A percentile compares a stretch with the other conserved stretches of the same genome.
These are phyloP conservation scores for Thymelicus sylvestris DNA, from an alignment of 2,888 invertebrate genomes.

Conservation along the genomic window DNA sequence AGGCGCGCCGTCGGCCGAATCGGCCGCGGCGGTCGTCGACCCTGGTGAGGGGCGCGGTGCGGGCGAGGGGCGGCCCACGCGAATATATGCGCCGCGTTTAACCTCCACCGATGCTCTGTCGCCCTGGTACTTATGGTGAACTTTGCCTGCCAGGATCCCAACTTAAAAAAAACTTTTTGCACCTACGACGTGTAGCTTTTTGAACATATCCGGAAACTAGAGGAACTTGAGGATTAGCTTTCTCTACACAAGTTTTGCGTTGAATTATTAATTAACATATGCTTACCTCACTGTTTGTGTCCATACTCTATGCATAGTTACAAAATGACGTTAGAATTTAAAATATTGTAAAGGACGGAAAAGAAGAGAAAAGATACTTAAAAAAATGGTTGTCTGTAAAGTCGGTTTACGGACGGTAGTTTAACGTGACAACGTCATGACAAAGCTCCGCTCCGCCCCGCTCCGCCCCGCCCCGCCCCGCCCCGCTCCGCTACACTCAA, in stretches of 20 bases:
- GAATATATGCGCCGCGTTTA: slow-evolving; percentile 76
- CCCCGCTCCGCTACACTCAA: too few relatives aligned
- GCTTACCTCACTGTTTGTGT: too few relatives aligned
- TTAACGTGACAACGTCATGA: too few relatives aligned
- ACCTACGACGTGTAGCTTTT: slow-evolving; percentile 20
- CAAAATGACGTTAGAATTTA: too few relatives aligned
- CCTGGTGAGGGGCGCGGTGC: slow-evolving; percentile 56
- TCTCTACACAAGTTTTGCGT: slow-evolving; percentile 33
- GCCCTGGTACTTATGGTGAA: slow-evolving; percentile 68
- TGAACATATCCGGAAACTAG: background rate
- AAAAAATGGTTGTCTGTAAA: too few relatives aligned
- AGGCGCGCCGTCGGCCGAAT: slow-evolving; percentile 82
- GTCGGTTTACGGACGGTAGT: too few relatives aligned
- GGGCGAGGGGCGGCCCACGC: slow-evolving; percentile 76
- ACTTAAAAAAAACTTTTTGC: slow-evolving; percentile 37
- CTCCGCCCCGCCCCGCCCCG: too few relatives aligned
- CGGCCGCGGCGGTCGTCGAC: slow-evolving; percentile 80
- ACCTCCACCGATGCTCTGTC: slow-evolving; percentile 71
- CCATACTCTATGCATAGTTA: too few relatives aligned
- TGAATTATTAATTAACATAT: too few relatives aligned
- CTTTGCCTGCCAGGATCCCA: slow-evolving; percentile 42
- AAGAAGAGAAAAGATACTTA: too few relatives aligned
- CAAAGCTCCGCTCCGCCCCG: too few relatives aligned
- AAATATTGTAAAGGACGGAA: too few relatives aligned
- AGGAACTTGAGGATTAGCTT: slow-evolving; percentile 6